Evolutionary conservation across 2,888 invertebrate species (phyloP).

Genomic region (Hyalella azteca): DNA sequence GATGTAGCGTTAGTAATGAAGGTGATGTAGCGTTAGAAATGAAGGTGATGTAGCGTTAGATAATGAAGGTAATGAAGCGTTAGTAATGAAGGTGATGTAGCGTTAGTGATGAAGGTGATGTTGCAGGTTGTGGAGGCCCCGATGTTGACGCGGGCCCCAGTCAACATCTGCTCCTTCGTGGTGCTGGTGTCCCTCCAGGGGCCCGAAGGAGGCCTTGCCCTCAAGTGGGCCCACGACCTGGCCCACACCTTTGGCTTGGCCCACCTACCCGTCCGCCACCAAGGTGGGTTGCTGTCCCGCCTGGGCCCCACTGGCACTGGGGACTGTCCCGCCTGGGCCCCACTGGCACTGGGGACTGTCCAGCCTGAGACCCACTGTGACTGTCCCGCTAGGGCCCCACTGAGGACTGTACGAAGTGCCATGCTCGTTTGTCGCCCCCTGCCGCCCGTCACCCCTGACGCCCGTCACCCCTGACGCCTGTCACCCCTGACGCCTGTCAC

Average conservation of each 20-base stretch:
- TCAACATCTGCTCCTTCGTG: slow-evolving; percentile 31
- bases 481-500: too few relatives aligned
- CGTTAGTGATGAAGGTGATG: too few relatives aligned
- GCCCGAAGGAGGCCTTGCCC: background rate
- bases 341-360: background rate
- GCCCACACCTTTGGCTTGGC: slow-evolving; percentile 14
- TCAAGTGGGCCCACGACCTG: slow-evolving; percentile 36
- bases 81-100: too few relatives aligned
- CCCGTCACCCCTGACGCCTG: too few relatives aligned
- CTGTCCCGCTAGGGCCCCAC: background rate
- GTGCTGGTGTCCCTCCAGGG: background rate
- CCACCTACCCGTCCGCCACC: background rate
- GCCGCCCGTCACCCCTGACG: background rate
- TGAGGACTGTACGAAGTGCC: background rate
- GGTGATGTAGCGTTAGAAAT: too few relatives aligned
- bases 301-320: background rate
- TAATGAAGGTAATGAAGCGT: too few relatives aligned
- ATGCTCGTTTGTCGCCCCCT: background rate
- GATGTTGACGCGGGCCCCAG: background rate
- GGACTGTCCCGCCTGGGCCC: background rate
- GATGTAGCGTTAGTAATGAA: too few relatives aligned
- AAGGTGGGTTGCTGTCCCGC: background rate
- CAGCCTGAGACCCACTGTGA: background rate
- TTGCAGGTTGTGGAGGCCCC: background rate
- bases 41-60: too few relatives aligned